Evolutionary conservation across 2,797 vertebrate species (phyloP).

Genomic region (Columba guinea): DNA sequence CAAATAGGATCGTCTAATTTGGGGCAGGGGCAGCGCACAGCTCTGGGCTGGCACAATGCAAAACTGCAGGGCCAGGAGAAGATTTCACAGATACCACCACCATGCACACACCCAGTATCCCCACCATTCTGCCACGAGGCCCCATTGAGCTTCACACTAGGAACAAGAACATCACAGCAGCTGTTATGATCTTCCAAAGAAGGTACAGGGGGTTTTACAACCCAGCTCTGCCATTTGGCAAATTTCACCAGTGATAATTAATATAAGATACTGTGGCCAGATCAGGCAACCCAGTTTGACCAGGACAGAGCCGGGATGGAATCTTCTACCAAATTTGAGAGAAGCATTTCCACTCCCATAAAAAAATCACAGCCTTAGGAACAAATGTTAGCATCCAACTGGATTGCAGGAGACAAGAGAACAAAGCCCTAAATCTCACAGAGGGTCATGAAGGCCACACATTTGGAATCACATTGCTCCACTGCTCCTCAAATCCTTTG

Average conservation of each 20-base stretch:
- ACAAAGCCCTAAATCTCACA: background rate
- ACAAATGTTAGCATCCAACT: background rate
- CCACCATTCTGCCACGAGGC: accelerated
- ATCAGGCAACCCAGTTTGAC: background rate
- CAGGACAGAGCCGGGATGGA: background rate
- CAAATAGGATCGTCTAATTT: background rate
- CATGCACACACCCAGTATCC: background rate
- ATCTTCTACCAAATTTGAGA: background rate
- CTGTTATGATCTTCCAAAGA: background rate
- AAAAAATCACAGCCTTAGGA: background rate
- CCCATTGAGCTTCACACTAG: background rate
- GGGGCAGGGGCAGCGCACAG: background rate
- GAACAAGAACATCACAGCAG: background rate
- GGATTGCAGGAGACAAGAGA: background rate
- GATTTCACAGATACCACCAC: background rate
- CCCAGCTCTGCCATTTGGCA: background rate
- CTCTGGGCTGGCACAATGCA: background rate
- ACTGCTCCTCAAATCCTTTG: background rate
- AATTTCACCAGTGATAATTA: background rate
- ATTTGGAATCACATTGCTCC: background rate
- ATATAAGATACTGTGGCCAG: background rate
- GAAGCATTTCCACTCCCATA: background rate
- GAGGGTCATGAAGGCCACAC: background rate
- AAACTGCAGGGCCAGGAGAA: background rate
- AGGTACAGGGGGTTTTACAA: background rate